A percentile compares a stretch with the other conserved stretches of the same genome.
Conservation (phyloP, 2,113 vertebrate genomes). For the Xenotilapia longispinis region DNA sequence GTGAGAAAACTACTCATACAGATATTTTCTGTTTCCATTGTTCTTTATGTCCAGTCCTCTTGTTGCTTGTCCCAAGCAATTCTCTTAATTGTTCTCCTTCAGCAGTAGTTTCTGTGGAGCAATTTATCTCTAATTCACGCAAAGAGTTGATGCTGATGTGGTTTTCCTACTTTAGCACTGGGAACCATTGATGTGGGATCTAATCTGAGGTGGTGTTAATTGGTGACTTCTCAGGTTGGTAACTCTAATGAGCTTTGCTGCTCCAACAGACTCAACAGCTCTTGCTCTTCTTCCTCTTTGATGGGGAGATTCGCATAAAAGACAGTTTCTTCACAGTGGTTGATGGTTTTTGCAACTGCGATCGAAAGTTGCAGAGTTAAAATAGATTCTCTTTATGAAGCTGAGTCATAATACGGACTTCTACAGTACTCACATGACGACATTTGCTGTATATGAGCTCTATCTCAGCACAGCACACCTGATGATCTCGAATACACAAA, state of each 20-base stretch:
- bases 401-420: neutral
- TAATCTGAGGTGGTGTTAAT: neutral
- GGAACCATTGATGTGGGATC: neutral
- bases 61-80: neutral
- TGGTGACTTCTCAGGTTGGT: neutral
- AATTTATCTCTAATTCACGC: neutral
- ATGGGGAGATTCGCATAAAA: neutral
- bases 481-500: neutral
- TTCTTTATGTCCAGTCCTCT: neutral
- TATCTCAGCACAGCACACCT: neutral
- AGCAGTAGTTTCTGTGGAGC: neutral
- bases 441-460: neutral
- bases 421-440: neutral
- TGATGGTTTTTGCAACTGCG: neutral
- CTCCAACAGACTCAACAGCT: neutral
- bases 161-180: neutral
- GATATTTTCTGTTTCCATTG: neutral
- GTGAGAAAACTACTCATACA: neutral
- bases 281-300: neutral
- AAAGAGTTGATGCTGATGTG: neutral
- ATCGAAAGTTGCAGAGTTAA: neutral
- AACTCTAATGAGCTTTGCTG: neutral
- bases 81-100: neutral
- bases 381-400: neutral
- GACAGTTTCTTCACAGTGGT: neutral